A percentile compares a stretch with the other conserved stretches of the same genome.
Conservation (phyloP, 1,140 invertebrate genomes). For the Hypsibius dujardini region DNA sequence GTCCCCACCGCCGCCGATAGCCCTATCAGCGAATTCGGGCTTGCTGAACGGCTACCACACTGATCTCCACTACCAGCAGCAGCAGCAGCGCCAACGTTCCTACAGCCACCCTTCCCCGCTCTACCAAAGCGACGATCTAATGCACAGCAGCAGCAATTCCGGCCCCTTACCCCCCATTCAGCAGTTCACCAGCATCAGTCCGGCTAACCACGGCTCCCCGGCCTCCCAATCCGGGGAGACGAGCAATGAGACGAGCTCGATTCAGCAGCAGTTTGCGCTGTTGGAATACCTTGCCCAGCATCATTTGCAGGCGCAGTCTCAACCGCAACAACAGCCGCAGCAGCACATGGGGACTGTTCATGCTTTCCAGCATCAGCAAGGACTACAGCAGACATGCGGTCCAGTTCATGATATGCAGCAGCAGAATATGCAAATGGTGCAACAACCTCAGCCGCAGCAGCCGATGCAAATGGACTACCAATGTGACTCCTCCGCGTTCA, state of each 20-base stretch:
- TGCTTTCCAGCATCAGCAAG: no score
- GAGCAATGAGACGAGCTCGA: neutral
- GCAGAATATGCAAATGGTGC: no score
- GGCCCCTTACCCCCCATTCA: neutral
- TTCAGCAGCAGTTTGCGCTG: neutral
- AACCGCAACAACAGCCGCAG: no score
- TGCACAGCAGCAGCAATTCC: neutral
- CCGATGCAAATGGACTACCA: no score
- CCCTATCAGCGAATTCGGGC: neutral
- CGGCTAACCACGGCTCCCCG: neutral
- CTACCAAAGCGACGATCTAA: neutral
- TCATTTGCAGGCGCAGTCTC: no score
- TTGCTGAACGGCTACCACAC: neutral
- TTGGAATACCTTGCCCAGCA: neutral
- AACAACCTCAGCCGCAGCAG: no score
- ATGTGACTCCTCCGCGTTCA: no score
- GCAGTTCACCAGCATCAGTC: conserved; percentile 3
- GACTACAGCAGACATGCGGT: no score
- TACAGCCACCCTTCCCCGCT: no score
- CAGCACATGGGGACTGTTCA: no score
- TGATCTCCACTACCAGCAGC: neutral
- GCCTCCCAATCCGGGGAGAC: neutral
- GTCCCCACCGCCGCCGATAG: no score
- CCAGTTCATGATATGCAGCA: no score
- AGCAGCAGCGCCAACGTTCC: neutral